Evolutionary conservation across 2,113 vertebrate species (phyloP), one percentile per base, ranked within the genome.

Genomic region (Paramormyrops kingsleyae): DNA sequence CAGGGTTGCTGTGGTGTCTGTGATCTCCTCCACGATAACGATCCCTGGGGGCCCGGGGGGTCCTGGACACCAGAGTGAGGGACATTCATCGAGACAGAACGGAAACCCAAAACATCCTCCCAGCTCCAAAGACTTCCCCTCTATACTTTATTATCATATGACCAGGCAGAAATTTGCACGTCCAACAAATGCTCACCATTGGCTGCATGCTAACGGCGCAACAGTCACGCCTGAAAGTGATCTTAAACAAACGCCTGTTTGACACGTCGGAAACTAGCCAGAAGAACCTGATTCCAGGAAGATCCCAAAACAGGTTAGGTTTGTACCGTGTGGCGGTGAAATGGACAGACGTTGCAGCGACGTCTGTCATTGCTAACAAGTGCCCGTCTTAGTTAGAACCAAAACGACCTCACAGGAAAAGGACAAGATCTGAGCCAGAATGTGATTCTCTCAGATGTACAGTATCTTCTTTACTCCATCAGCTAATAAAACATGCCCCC

Each of bases 21-120:
- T 98, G 93, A 99, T 99, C 94, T 99, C 98, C 92, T 99, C 98
- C 91, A 99, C 97, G 49, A 99, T 99, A 91, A 99, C 98, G 91
- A 99, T 95, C 88, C 98, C 98, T 46, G 98, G 98, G n/a, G 98
- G 96, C 49, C 98, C 98, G 6, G 98, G 98, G 89, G 98, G 98
- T 92, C 98, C 98, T 99, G 91, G 5, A 91, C 92, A 91, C 88
- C 49, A 84, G 35, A 84, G 24, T 10, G 35, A 80, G 74, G 74
- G 74, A 3, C 46, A 13, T 39, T 7, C 59, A 83, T 50, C 12
- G 0, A 27, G 44, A 9, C 62, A 39, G 62, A 31, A 47, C 0
- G 27, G 17, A 47, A 52, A 50, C 17, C 17, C 6, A 2, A 35
- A 42, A 31, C 15, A 86, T 27, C 9, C 62, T 27, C n/a, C 62